Evolutionary conservation across 2,113 vertebrate genomes (phyloP).

Genomic region (Motacilla tschutschensis): DNA sequence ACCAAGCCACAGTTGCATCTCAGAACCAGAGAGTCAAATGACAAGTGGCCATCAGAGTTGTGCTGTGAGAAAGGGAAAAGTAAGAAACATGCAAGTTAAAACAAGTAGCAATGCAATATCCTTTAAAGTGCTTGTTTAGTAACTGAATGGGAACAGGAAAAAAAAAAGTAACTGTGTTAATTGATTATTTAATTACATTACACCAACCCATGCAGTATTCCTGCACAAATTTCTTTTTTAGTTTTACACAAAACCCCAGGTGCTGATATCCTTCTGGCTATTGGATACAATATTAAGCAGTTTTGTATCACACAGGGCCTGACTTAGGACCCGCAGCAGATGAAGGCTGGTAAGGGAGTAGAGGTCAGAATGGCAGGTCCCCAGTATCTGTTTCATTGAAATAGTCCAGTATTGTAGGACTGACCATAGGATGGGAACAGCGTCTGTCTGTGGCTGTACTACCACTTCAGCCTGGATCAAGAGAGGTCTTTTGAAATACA

Average conservation of each 20-base stretch:
- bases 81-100: background rate
- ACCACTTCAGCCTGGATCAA: background rate
- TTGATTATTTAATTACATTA: background rate
- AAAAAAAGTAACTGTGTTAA: background rate
- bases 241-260: background rate
- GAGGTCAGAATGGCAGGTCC: background rate
- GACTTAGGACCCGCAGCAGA: background rate
- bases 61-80: background rate
- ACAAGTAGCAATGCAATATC: background rate
- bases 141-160: background rate
- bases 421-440: background rate
- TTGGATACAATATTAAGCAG: background rate
- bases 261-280: background rate
- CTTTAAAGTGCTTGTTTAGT: background rate
- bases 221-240: background rate
- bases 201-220: background rate
- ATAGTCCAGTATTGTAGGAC: background rate
- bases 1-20: rapidly evolving
- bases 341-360: background rate
- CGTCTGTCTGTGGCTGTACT: background rate
- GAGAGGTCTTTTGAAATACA: background rate
- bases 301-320: background rate
- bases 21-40: background rate
- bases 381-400: background rate
- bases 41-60: background rate